Evolutionary conservation across 2,888 invertebrate species (phyloP).

Genomic region (Tinea trinotella): DNA sequence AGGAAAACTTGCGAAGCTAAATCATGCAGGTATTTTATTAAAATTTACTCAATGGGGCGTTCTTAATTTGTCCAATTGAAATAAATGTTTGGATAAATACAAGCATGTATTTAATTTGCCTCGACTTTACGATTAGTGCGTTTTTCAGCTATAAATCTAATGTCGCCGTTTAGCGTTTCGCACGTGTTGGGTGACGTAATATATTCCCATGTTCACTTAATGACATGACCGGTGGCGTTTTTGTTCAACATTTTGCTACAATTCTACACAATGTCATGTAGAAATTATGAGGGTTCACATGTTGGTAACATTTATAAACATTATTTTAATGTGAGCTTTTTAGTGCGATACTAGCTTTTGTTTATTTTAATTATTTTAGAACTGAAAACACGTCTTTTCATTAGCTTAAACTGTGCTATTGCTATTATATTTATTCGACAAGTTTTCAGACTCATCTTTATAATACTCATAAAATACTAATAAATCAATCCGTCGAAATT

Average conservation of each 20-base stretch:
- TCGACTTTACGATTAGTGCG: slow-evolving; percentile 19
- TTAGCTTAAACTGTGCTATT: not conserved
- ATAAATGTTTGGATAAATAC: slow-evolving; percentile 26
- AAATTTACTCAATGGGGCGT: slow-evolving; percentile 30
- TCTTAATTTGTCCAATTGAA: slow-evolving; percentile 36
- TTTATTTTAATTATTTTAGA: not conserved
- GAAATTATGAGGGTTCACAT: slow-evolving; percentile 21
- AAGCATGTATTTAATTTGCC: slow-evolving; percentile 22
- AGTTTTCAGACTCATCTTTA: too few species aligned
- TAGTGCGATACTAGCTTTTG: slow-evolving; percentile 1
- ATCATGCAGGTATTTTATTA: slow-evolving; percentile 37
- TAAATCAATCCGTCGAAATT: too few species aligned
- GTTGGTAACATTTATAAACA: not conserved
- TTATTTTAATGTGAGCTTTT: not conserved
- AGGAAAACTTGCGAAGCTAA: slow-evolving; percentile 21
- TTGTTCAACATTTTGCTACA: slow-evolving; percentile 18
- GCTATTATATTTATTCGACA: too few species aligned
- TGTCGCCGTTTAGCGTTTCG: slow-evolving; percentile 11
- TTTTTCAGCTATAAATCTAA: slow-evolving; percentile 9
- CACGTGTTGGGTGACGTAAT: slow-evolving; percentile 17
- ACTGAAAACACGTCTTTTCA: not conserved
- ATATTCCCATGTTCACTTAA: slow-evolving; percentile 22
- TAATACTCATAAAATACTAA: too few species aligned
- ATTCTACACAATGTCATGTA: slow-evolving; percentile 21
- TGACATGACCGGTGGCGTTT: slow-evolving; percentile 21